A percentile compares a stretch with the other conserved stretches of the same genome.
Conservation (phyloP, 2,888 invertebrate genomes). For the Choristoneura rosaceana region DNA sequence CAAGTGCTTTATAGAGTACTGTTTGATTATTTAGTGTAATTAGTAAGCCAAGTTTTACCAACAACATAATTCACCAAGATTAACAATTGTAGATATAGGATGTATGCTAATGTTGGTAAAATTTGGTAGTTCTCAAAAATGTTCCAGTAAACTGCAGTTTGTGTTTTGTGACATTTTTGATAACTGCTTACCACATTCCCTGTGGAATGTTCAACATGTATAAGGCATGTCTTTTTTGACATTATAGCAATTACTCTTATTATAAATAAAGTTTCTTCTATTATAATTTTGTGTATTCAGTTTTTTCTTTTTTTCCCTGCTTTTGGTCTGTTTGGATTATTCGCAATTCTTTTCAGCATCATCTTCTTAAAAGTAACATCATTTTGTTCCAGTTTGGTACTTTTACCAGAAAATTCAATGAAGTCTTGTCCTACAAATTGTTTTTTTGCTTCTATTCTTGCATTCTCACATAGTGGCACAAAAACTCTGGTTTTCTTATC, state of each 20-base stretch:
- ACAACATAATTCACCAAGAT: constrained; percentile 24
- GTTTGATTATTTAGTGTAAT: constrained; percentile 62
- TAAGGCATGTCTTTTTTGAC: constrained; percentile 78
- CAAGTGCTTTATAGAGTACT: constrained; percentile 53
- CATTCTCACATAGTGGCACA: constrained; percentile 54
- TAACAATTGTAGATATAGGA: constrained; percentile 34
- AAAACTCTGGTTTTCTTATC: constrained; percentile 71
- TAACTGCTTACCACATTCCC: constrained; percentile 66
- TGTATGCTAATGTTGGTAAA: constrained; percentile 55
- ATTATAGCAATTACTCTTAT: constrained; percentile 66
- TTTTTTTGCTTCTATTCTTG: constrained; percentile 46
- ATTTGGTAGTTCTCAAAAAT: constrained; percentile 61
- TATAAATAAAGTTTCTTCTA: constrained; percentile 65
- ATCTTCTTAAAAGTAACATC: constrained; percentile 68
- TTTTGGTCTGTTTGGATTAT: constrained; percentile 73
- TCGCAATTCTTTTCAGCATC: constrained; percentile 72
- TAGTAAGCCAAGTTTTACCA: constrained; percentile 44
- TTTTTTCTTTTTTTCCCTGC: constrained; percentile 56
- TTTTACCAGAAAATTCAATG: constrained; percentile 61
- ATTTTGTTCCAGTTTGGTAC: constrained; percentile 44
- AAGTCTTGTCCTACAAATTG: constrained; percentile 70
- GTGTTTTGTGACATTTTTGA: constrained; percentile 56
- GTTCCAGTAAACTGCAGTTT: constrained; percentile 47
- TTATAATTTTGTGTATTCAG: constrained; percentile 51
- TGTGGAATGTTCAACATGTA: constrained; percentile 67